phyloP scores from a whole-genome alignment of 2,888 invertebrate species.

The Teleogryllus oceanicus region DNA sequence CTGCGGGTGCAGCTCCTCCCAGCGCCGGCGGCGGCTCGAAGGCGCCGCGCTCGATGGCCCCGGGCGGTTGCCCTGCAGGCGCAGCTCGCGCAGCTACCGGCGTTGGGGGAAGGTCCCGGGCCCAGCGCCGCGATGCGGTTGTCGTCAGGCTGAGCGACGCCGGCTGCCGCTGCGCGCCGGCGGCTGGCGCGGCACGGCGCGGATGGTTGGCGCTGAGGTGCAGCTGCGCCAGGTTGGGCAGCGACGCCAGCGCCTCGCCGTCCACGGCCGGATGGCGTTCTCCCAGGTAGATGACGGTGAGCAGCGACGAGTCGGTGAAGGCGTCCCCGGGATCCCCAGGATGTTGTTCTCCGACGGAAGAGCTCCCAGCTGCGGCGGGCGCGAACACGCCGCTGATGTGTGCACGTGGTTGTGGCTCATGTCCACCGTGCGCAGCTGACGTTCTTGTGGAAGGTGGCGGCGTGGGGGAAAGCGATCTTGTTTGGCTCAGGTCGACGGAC shows the following conservation, averaged over 20 bases:
- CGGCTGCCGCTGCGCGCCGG: conserved; percentile 71
- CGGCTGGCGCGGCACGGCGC: conserved; percentile 71
- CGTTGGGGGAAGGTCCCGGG: conserved; percentile 76
- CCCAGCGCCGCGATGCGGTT: conserved; percentile 75
- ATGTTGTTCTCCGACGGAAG: conserved; percentile 84
- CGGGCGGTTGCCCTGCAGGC: conserved; percentile 73
- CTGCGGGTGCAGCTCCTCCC: conserved; percentile 77
- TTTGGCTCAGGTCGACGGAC: conserved; percentile 85
- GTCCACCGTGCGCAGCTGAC: conserved; percentile 75
- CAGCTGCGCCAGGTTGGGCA: conserved; percentile 74
- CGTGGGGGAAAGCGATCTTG: conserved; percentile 72
- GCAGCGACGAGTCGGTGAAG: conserved; percentile 69
- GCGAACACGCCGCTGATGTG: conserved; percentile 78
- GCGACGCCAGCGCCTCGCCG: conserved; percentile 69
- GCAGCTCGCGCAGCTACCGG: conserved; percentile 43
- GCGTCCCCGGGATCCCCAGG: conserved; percentile 74
- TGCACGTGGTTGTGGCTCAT: conserved; percentile 87
- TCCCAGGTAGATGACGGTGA: conserved; percentile 80
- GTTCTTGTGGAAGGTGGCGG: conserved; percentile 69
- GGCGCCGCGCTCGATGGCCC: conserved; percentile 56
- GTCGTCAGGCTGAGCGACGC: conserved; percentile 73
- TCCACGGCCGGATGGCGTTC: conserved; percentile 75
- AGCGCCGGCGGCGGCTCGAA: conserved; percentile 80
- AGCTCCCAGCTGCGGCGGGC: conserved; percentile 75
- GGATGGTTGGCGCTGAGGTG: conserved; percentile 82